A percentile compares a stretch with the other conserved stretches of the same genome.
Evolutionary conservation across 2,888 invertebrate species (phyloP).

Genomic region (Vesta saturnalis): DNA sequence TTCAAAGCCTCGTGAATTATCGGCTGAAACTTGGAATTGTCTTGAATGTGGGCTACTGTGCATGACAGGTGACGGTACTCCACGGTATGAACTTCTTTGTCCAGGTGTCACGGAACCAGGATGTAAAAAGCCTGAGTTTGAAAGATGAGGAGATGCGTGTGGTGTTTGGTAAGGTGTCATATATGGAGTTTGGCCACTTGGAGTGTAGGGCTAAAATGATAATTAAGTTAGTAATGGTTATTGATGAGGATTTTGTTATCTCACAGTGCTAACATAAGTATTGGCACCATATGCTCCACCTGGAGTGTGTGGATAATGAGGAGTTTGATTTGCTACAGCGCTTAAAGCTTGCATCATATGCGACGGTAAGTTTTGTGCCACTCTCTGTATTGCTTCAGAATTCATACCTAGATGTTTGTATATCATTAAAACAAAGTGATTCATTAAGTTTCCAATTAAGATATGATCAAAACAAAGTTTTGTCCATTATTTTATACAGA

Average conservation of each 20-base stretch:
- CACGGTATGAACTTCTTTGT: constrained; percentile 61
- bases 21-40: constrained; percentile 29
- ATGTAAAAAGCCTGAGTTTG: constrained; percentile 64
- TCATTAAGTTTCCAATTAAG: no score
- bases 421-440: no score
- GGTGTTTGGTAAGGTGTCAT: constrained; percentile 91
- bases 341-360: constrained; percentile 77
- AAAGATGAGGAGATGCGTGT: constrained; percentile 62
- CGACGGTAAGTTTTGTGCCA: constrained; percentile 75
- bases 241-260: constrained; percentile 31
- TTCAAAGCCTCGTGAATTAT: constrained; percentile 45
- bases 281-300: constrained; percentile 68
- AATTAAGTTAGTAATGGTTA: neutral
- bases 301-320: constrained; percentile 79
- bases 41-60: constrained; percentile 53
- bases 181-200: constrained; percentile 92
- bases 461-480: no score
- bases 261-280: constrained; percentile 78
- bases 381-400: constrained; percentile 75
- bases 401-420: constrained; percentile 70
- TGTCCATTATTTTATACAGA: no score
- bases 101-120: constrained; percentile 66
- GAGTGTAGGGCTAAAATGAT: constrained; percentile 77
- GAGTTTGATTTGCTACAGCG: constrained; percentile 76
- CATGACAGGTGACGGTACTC: constrained; percentile 55